Evolutionary conservation across 2,797 vertebrate genomes (phyloP).

Genomic region (Gypaetus barbatus): DNA sequence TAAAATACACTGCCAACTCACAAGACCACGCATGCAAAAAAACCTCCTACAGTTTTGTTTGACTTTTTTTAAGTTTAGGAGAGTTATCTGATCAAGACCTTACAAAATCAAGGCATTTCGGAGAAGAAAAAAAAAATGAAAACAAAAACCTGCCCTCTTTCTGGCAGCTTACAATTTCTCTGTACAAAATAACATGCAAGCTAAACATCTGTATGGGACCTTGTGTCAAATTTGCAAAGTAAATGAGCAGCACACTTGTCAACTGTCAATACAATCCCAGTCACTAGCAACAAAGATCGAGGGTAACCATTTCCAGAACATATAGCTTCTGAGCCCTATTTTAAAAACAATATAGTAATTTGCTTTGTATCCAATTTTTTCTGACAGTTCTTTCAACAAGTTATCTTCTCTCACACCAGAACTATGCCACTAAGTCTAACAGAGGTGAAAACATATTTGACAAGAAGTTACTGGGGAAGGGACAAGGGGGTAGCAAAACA

Average conservation of each 20-base stretch:
- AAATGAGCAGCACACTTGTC: neutral
- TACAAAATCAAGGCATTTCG: neutral
- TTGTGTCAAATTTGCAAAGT: neutral
- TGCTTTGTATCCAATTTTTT: neutral
- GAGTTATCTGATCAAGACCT: neutral
- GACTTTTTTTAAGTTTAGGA: neutral
- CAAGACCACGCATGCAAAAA: neutral
- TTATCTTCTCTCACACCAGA: neutral
- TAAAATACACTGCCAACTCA: neutral
- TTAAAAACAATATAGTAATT: neutral
- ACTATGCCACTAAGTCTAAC: neutral
- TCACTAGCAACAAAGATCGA: neutral
- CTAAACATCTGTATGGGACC: neutral
- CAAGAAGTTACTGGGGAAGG: neutral
- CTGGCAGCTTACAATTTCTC: neutral
- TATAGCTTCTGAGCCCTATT: neutral
- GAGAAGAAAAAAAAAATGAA: neutral
- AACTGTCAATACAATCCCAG: neutral
- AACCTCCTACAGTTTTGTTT: neutral
- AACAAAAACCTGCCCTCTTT: neutral
- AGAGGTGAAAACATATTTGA: neutral
- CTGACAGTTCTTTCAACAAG: neutral
- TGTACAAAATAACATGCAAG: neutral
- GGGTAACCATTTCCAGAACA: neutral
- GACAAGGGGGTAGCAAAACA: neutral